phyloP scores from a whole-genome alignment of 92 coral and sea anemone genomes.

The Palythoa caribaeorum region DNA sequence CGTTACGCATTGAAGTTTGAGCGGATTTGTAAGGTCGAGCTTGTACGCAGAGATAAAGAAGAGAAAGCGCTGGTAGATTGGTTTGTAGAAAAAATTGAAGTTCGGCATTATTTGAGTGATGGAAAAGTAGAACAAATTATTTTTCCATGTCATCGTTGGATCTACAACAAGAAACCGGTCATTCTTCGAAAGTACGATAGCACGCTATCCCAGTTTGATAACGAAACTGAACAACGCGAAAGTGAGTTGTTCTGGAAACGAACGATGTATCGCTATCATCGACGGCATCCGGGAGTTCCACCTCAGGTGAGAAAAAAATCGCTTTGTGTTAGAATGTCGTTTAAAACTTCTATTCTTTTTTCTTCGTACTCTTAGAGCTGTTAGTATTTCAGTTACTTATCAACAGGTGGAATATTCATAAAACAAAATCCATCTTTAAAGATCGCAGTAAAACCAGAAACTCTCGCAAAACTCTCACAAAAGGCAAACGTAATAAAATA shows the following conservation, averaged over 20 bases:
- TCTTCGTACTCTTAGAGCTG: neutral
- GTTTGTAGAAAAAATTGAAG: constrained; percentile 93
- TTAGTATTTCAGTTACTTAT: constrained; percentile 7
- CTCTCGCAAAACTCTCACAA: neutral
- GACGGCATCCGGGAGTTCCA: constrained; percentile 75
- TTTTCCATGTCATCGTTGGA: constrained; percentile 97
- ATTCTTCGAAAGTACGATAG: constrained; percentile 76
- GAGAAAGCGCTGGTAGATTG: constrained; percentile 87
- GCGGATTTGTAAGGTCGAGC: constrained; percentile 75
- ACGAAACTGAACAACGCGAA: constrained; percentile 88
- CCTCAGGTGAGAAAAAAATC: constrained; percentile 75
- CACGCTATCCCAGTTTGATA: constrained; percentile 81
- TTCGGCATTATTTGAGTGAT: constrained; percentile 74
- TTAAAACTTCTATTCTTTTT: neutral
- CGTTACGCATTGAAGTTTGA: constrained; percentile 66
- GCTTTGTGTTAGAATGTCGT: neutral
- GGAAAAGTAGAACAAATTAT: constrained; percentile 74
- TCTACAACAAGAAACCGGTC: constrained; percentile 78
- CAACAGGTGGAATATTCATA: constrained; percentile 3
- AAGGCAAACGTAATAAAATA: neutral
- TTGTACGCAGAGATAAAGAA: constrained; percentile 80
- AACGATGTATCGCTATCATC: constrained; percentile 92
- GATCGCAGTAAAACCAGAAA: neutral
- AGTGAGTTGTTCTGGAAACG: constrained; percentile 94
- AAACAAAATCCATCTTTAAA: neutral